Evolutionary conservation across 1,140 invertebrate genomes (phyloP).

Genomic region (Anastrepha ludens): DNA sequence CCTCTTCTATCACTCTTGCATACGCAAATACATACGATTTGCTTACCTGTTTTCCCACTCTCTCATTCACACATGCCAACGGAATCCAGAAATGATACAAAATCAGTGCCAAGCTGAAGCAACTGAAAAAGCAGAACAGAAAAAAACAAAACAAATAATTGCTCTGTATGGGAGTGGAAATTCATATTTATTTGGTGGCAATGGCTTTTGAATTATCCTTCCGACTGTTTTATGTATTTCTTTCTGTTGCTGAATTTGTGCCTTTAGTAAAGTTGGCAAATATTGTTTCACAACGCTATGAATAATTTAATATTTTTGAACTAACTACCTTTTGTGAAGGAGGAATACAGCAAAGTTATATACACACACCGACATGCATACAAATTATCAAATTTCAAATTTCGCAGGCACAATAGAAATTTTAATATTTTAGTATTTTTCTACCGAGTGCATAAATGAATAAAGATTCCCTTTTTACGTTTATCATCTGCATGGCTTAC

Average conservation of each 20-base stretch:
- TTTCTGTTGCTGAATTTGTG: background rate
- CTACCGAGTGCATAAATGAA: background rate
- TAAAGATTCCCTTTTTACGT: background rate
- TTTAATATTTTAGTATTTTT: slow-evolving; percentile 29
- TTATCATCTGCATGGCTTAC: too few relatives aligned
- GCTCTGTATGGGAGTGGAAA: background rate
- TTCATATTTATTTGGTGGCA: background rate
- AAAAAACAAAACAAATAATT: background rate
- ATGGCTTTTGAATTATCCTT: slow-evolving; percentile 33
- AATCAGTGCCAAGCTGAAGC: too few relatives aligned
- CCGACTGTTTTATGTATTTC: too few relatives aligned
- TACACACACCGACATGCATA: too few relatives aligned
- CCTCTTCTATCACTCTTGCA: too few relatives aligned
- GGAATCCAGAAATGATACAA: background rate
- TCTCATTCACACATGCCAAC: background rate
- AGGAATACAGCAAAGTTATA: too few relatives aligned
- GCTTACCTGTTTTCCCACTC: background rate
- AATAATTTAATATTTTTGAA: slow-evolving; percentile 34
- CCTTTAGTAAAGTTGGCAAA: slow-evolving; percentile 26
- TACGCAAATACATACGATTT: too few relatives aligned
- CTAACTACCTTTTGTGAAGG: background rate
- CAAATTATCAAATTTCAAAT: background rate
- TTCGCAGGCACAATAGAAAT: background rate
- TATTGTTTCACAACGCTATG: slow-evolving; percentile 32
- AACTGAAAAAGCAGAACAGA: too few relatives aligned